Evolutionary conservation across 2,888 invertebrate genomes (phyloP), one percentile per base, ranked within the genome.

Genomic region (Microctonus aethiopoides): DNA sequence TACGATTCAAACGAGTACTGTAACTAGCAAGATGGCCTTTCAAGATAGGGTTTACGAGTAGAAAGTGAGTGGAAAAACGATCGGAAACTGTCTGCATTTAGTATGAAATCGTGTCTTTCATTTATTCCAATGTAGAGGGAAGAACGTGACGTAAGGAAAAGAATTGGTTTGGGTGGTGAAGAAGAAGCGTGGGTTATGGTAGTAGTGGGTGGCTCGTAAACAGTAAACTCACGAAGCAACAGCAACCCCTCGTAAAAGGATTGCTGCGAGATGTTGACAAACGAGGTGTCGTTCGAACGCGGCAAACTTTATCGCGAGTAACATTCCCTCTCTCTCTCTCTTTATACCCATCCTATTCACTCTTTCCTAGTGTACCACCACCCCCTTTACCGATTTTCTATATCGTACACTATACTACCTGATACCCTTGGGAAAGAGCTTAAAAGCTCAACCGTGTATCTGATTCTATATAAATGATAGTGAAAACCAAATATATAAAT

Each of bases 271-370:
- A 65, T 70, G 70, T 65, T 70, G 70, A 70, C 70, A 70, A 70
- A 70, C 70, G 70, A 70, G 70, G 70, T 66, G 70, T 70, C 70
- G 70, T 70, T 70, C 61, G 60, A 70, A 70, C 65, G 65, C 70
- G 65, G 61, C 60, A 70, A 70, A 70, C 70, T 70, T 70, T 69
- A 69, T 69, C 69, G 69, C 60, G 24, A 56, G 64, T 39, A 56
- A 65, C 64, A 36, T 65, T 22, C 6, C 46, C n/a, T 46, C 57
- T 60, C 34, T 46, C 57, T 60, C 34, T 32, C 10, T 32, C 20
- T 20, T 34, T 59, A 5, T 59, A 22, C 20, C 16, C 20, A 20
- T 39, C 16, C 56, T 46, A 5, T 46, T 24, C 51, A 36, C 51
- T 24, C 11, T 29, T 34, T 20, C 20, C 32, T 32, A n/a, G 26